Evolutionary conservation across 1,140 invertebrate species (phyloP).

Genomic region (Drosophila subobscura): DNA sequence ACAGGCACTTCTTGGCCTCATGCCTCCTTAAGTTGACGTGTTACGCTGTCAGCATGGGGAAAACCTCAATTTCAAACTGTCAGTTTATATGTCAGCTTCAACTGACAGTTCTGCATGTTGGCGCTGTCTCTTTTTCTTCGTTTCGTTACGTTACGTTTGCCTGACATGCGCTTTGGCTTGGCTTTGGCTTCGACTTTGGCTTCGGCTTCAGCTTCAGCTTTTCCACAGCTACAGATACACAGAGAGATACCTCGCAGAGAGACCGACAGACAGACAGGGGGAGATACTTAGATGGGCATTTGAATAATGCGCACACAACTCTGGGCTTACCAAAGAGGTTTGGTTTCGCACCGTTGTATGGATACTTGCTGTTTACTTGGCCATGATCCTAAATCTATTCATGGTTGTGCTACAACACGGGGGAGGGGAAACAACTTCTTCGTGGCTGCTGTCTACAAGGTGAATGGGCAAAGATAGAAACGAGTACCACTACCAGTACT

Average conservation of each 20-base stretch:
- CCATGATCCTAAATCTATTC: conserved; percentile 49
- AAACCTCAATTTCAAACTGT: conserved; percentile 82
- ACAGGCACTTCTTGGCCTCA: conserved; percentile 78
- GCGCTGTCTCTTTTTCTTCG: conserved; percentile 49
- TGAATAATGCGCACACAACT: conserved; percentile 68
- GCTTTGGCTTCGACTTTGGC: too few relatives aligned
- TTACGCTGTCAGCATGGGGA: conserved; percentile 81
- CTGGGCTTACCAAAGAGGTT: conserved; percentile 45
- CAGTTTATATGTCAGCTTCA: conserved; percentile 81
- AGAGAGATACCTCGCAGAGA: conserved; percentile 1
- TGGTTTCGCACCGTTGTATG: conserved; percentile 3
- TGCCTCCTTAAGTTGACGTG: conserved; percentile 81
- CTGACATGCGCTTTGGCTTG: conserved; percentile 39
- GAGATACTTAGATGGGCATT: conserved; percentile 72
- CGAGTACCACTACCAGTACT: conserved; percentile 12
- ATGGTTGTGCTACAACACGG: conserved; percentile 36
- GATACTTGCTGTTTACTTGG: conserved; percentile 42
- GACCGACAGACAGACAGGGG: conserved; percentile 10
- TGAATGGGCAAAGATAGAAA: conserved; percentile 33
- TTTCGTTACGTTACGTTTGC: conserved; percentile 38
- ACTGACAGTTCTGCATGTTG: conserved; percentile 77
- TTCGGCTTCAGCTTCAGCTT: conserved; percentile 3
- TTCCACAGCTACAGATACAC: conserved; percentile 40
- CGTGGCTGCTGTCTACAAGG: conserved; percentile 31
- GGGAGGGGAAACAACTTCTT: conserved; percentile 27